Base-by-base conservation (phyloP, 2,113 vertebrate genomes). In the Platichthys flesus region DNA sequence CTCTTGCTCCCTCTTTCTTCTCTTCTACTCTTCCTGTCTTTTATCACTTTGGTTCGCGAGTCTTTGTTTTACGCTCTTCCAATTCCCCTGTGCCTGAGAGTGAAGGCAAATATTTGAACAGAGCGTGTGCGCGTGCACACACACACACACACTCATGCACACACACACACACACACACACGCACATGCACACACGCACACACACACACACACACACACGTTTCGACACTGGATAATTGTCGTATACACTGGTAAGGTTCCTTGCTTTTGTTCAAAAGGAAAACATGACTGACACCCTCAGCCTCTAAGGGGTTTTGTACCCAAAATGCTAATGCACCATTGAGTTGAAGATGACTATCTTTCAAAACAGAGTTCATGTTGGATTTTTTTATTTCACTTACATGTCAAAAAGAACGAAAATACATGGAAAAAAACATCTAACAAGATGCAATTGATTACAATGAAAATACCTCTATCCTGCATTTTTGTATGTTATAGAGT, bases 91-190 rank as follows among this genome's bases (percentile, higher is more conserved):
- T 77, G 85, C 85, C 83, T 82, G 64, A 89, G 87, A 93, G 85
- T 78, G 85, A 78, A 89, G 81, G 88, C 88, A 94, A 95, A 94
- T 94, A 94, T 94, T 95, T 94, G 88, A 92, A 85, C 75, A 90
- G 83, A 77, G 72, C 28, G 5, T 81, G 73, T 75, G 65, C 35
- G 68, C 63, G 68, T 58, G 42, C 23, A 72, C 18, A 56, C 26
- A 24, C 24, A 3, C 9, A 3, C 37, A 3, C 37, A 12, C 10
- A 40, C 37, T 13, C 9, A 3, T 0, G 3, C 40, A 37, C 67
- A 12, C 37, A 10, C 9, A 12, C 66, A 2, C 8, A 40, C 37
- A 12, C 37, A 12, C 8, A 12, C 37, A 1, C 37, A 12, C 10
- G 12, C 37, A 12, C 37, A 40, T 9, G 12, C 37, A 12, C 37